Conservation (phyloP, 2,797 vertebrate genomes). For the Muscicapa comitata region DNA sequence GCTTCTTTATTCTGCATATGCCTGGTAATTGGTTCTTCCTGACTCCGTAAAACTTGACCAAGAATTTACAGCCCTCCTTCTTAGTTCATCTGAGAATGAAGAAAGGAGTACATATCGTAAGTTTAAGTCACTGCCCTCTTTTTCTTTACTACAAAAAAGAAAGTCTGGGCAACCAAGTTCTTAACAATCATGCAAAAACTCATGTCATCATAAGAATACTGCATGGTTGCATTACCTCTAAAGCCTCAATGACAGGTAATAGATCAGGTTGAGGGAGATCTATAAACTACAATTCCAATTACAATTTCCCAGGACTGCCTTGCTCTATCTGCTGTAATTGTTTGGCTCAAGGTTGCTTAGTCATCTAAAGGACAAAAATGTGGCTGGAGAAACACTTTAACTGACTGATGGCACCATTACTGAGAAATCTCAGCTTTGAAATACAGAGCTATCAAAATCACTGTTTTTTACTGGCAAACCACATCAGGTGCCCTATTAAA, state of each 20-base stretch:
- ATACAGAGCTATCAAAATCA: not conserved
- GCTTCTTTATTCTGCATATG: not conserved
- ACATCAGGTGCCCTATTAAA: not conserved
- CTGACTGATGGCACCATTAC: not conserved
- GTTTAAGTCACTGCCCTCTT: not conserved
- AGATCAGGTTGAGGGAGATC: not conserved
- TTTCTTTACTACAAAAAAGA: not conserved
- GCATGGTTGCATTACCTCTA: not conserved
- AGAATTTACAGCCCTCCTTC: not conserved
- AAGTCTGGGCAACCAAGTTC: not conserved
- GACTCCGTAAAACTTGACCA: not conserved
- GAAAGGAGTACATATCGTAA: not conserved
- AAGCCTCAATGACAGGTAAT: not conserved
- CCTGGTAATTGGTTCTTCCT: not conserved
- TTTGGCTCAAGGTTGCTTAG: not conserved
- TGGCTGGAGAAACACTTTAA: not conserved
- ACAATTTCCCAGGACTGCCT: not conserved
- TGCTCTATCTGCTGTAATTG: not conserved
- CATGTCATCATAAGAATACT: not conserved
- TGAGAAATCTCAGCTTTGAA: not conserved
- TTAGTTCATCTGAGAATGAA: not conserved
- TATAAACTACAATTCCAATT: not conserved
- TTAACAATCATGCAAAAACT: not conserved
- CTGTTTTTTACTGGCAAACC: not conserved
- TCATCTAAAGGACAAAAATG: not conserved